phyloP scores from a whole-genome alignment of 2,888 invertebrate species.

The Cyaniris semiargus region DNA sequence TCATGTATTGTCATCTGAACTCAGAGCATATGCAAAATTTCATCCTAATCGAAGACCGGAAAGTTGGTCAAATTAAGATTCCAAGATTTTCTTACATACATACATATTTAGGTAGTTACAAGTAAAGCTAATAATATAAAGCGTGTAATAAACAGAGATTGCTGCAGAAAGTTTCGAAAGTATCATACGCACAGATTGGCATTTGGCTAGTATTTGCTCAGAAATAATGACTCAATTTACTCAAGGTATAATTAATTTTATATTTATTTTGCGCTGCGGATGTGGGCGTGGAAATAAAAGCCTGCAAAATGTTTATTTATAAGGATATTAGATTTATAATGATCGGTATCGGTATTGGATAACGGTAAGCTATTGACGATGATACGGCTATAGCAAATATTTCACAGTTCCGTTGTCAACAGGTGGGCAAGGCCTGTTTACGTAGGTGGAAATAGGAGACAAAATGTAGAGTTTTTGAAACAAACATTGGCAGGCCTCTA shows the following conservation, averaged over 20 bases:
- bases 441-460: neutral
- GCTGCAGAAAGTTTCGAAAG: conserved; percentile 3
- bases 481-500: neutral
- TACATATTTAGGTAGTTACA: no score
- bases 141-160: neutral
- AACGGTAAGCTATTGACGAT: neutral
- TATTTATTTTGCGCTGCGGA: conserved; percentile 13
- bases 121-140: no score
- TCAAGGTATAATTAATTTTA: conserved; percentile 13
- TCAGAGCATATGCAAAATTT: no score
- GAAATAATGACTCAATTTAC: conserved; percentile 14
- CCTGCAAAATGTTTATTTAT: conserved; percentile 18
- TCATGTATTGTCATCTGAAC: no score
- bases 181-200: neutral
- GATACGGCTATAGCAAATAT: neutral
- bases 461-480: neutral
- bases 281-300: conserved; percentile 3
- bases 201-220: neutral
- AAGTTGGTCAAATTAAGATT: no score
- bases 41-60: no score
- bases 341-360: conserved; percentile 5
- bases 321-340: conserved; percentile 8
- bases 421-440: neutral
- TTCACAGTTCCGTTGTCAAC: neutral
- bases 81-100: no score